Base-by-base conservation (phyloP, 2,797 vertebrate species). In the Philypnodon macrostomus region DNA sequence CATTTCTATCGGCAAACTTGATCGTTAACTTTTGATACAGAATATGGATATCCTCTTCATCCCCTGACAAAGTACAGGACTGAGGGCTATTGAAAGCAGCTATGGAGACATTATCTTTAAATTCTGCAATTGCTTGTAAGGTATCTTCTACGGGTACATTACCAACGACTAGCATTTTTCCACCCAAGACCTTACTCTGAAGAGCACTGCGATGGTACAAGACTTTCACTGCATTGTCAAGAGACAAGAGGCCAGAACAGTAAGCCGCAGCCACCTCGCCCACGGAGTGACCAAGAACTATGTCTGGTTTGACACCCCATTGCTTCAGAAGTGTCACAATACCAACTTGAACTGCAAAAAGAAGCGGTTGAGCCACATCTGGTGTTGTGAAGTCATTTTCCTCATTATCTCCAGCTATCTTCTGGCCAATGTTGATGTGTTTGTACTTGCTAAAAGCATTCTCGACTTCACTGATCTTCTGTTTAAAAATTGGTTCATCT, bases 151-250 rank as follows among this genome's bases (percentile, higher is more conserved):
- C 70, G 1, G 84, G 63, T 49, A 92, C 67, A 61, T 94, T 94
- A 37, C 93, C 81, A 21, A 93, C 80, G n/a, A 92, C 86, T 48
- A 95, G 64, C 93, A 95, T 95, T 65, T 85, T 93, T n/a, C 94
- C 93, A 0, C 86, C 78, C 2, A 67, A 69, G n/a, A 90, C 89
- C 51, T 75, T 89, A 30, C 77, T 79, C 81, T 95, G 94, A 18
- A 92, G 80, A 51, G 40, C 30, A 49, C 93, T 93, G 39, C 93
- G 90, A 53, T 89, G 77, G 68, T 91, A 75, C 61, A 94, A 84
- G 37, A 94, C 87, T 78, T 91, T 93, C 21, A 94, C 90, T 0
- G 93, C 92, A 55, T 95, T 91, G 63, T 89, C 70, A 31, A 95
- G 90, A 54, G 93, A 92, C 63, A 95, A 72, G 17, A 92, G 82